These are phyloP conservation scores for Eretmochelys imbricata DNA, from an alignment of 2,113 vertebrate genomes.

Conservation along the genomic window DNA sequence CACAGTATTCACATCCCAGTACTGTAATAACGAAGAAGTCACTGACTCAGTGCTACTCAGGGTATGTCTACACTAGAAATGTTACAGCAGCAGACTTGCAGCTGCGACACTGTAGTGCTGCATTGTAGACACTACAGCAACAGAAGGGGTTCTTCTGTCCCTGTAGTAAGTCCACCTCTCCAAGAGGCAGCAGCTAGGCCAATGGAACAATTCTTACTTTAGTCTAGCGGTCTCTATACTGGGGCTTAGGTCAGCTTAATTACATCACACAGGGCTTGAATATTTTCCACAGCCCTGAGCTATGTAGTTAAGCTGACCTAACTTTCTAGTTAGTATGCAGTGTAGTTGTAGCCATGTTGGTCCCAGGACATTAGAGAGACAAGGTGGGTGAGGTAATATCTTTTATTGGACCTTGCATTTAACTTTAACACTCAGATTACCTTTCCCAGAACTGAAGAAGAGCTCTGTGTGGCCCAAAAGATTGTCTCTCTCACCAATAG, in stretches of 20 bases:
- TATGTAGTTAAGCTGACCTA: neutral
- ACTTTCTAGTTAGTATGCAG: neutral
- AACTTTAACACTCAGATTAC: neutral
- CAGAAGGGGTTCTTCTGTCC: no score
- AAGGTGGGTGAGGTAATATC: neutral
- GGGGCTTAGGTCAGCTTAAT: neutral
- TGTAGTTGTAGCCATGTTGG: neutral
- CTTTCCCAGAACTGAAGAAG: neutral
- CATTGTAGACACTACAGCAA: no score
- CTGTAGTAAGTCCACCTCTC: no score
- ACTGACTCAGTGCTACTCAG: neutral
- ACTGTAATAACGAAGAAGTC: conserved; percentile 19
- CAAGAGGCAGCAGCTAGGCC: no score
- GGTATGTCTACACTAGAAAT: no score
- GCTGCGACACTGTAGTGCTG: no score
- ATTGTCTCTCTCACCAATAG: neutral
- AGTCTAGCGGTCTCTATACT: neutral
- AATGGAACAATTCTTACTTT: neutral
- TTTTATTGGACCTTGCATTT: neutral
- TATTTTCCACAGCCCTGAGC: neutral
- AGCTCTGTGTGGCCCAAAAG: neutral
- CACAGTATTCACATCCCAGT: conserved; percentile 9
- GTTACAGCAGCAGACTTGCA: no score
- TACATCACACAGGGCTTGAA: no score
- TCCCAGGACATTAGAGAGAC: neutral